Percentiles rank a stretch among this genome's conserved stretches.
phyloP scores from a whole-genome alignment of 37 sponge, comb jelly and placozoan genomes.

The Axinella damicornis region DNA sequence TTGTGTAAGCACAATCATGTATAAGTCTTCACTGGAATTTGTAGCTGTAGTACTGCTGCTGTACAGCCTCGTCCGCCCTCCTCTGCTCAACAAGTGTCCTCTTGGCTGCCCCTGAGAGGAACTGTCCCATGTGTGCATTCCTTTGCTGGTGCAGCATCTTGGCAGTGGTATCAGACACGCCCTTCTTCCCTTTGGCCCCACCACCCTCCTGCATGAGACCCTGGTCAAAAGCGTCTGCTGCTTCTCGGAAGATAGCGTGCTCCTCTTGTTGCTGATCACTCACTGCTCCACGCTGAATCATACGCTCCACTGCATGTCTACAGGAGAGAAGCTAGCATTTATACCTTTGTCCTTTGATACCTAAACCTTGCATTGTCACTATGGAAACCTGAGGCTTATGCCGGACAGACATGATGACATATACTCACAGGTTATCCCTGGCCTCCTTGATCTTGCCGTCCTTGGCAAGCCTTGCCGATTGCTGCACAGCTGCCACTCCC shows the following conservation, averaged over 20 bases:
- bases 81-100: conserved; percentile 65
- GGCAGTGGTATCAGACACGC: conserved; percentile 62
- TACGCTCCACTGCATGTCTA: conserved; percentile 66
- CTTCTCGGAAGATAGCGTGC: conserved; percentile 74
- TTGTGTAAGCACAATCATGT: neutral
- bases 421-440: conserved; percentile 72
- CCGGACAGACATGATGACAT: too few species aligned
- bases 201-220: conserved; percentile 51
- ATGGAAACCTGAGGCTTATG: too few species aligned
- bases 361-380: too few species aligned
- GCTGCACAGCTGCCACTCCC: conserved; percentile 89
- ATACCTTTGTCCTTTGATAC: too few species aligned
- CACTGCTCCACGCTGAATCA: conserved; percentile 74
- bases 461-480: conserved; percentile 77
- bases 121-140: conserved; percentile 80
- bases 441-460: conserved; percentile 81
- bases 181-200: conserved; percentile 20
- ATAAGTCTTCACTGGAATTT: conserved; percentile 47
- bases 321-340: conserved; percentile 1
- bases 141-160: conserved; percentile 80
- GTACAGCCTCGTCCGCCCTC: conserved; percentile 75
- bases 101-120: conserved; percentile 88
- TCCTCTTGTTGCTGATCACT: conserved; percentile 90
- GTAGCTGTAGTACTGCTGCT: conserved; percentile 90
- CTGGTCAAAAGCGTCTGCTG: conserved; percentile 57